Evolutionary conservation across 2,888 invertebrate genomes (phyloP).

Genomic region (Hartigia nigra): DNA sequence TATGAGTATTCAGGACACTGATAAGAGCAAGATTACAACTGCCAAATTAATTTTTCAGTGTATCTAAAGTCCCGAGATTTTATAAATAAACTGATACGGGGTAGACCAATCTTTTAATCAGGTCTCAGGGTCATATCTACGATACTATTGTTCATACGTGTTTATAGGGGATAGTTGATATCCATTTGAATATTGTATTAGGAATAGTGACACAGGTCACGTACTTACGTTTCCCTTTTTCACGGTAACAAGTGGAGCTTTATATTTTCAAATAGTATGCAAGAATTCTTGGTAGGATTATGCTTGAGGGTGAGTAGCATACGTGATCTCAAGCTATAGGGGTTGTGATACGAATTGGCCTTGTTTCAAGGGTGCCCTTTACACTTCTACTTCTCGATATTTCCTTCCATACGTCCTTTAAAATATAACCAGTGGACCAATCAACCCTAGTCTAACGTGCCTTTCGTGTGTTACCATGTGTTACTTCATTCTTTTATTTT

Average conservation of each 20-base stretch:
- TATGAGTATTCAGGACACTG: constrained; percentile 6
- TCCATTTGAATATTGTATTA: neutral
- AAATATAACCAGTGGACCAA: neutral
- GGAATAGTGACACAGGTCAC: neutral
- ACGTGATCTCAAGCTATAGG: constrained; percentile 57
- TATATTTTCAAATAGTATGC: constrained; percentile 20
- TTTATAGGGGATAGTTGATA: neutral
- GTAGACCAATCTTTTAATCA: neutral
- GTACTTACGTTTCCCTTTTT: neutral
- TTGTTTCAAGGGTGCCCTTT: constrained; percentile 54
- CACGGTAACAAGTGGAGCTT: neutral
- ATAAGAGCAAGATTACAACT: neutral
- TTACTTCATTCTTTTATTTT: neutral
- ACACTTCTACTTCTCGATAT: constrained; percentile 29
- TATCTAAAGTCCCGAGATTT: neutral
- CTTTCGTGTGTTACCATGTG: neutral
- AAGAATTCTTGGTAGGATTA: constrained; percentile 37
- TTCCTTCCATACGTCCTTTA: constrained; percentile 23
- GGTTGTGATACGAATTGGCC: constrained; percentile 55
- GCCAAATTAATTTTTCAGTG: neutral
- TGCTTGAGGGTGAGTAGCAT: constrained; percentile 52
- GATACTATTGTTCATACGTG: neutral
- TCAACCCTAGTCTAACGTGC: neutral
- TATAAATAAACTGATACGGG: neutral
- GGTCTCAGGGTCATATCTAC: neutral